Base-by-base conservation (phyloP, 2,888 invertebrate species). In the Zaprionus lineosus region DNA sequence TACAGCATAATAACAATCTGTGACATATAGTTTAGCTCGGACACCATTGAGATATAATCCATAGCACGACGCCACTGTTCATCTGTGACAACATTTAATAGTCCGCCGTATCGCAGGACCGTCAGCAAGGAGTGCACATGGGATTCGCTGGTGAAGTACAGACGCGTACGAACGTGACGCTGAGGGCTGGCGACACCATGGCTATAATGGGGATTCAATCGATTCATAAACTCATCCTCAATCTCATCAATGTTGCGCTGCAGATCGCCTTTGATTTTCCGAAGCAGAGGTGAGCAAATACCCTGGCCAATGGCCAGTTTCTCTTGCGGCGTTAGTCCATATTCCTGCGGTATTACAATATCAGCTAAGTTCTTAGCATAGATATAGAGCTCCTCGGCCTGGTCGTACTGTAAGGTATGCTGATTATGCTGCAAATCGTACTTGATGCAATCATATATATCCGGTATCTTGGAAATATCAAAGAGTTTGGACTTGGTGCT, bases 391-490 rank as follows among this genome's bases (percentile, higher is more conserved):
- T 98, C 89, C 52, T 98, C 97, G 0, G 97, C 97, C 87, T 95
- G 93, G 84, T 96, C 96, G 86, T 96, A 98, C 90, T 98, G 97
- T 72, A 98, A 89, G 1, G 97, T 97, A 86, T 97, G 97, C 86
- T 97, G 97, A 90, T 99, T 99, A 89, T 99, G 99, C 87, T 99
- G 98, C 71, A 99, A 91, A 90, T 99, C 99, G 88, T 98, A 99
- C 89, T 99, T 99, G 82, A 99, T 99, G 88, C 99, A 99, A 91
- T 99, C 99, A 87, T 99, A 99, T 73, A 99, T 99, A 89, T 99
- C 99, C 0, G 99, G 99, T 57, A 99, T 97, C 91, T 99, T 99
- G 3, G 98, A 98, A 84, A 99, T 99, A 89, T 99, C 99, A 90
- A 96, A 99, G 28, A 94, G 93, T 76, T 95, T 96, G 82, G 95